A percentile compares a stretch with the other conserved stretches of the same genome.
Conservation (phyloP, 1,140 invertebrate genomes). For the Augochlora pura region DNA sequence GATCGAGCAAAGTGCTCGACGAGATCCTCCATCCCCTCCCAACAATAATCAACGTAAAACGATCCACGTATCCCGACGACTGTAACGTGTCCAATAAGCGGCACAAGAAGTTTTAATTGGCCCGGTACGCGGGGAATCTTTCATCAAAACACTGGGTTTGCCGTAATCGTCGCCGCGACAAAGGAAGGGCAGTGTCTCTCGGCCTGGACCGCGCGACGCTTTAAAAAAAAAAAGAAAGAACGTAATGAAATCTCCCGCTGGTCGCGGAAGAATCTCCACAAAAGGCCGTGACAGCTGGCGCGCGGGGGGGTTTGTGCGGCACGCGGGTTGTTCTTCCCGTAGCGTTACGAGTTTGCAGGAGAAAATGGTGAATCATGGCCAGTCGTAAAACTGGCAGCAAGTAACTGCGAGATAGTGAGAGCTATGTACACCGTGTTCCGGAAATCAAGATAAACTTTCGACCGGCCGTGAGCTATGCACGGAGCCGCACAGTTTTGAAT, state of each 20-base stretch:
- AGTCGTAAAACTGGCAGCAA: slow-evolving; percentile 31
- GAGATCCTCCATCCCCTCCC: too few species aligned
- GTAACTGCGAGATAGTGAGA: slow-evolving; percentile 35
- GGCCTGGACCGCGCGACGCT: too few species aligned
- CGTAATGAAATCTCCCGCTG: slow-evolving; percentile 3
- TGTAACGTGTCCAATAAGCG: too few species aligned
- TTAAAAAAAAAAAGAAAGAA: not conserved
- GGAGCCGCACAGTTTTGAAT: not conserved
- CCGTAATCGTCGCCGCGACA: not conserved
- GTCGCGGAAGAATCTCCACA: not conserved
- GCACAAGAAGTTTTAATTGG: too few species aligned
- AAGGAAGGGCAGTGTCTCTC: not conserved
- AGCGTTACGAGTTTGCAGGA: slow-evolving; percentile 2
- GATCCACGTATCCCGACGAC: too few species aligned
- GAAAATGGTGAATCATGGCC: slow-evolving; percentile 41
- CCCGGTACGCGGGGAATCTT: not conserved
- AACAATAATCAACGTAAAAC: too few species aligned
- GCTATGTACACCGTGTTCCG: slow-evolving; percentile 12
- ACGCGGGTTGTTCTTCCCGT: not conserved
- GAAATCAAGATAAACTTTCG: slow-evolving; percentile 46
- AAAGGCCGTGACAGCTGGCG: slow-evolving; percentile 12
- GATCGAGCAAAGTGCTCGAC: too few species aligned
- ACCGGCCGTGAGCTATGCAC: not conserved
- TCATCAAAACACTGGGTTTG: not conserved
- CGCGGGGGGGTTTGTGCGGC: slow-evolving; percentile 21